Evolutionary conservation across 2,797 vertebrate species (phyloP).

Genomic region (Neosilurus hyrtlii): DNA sequence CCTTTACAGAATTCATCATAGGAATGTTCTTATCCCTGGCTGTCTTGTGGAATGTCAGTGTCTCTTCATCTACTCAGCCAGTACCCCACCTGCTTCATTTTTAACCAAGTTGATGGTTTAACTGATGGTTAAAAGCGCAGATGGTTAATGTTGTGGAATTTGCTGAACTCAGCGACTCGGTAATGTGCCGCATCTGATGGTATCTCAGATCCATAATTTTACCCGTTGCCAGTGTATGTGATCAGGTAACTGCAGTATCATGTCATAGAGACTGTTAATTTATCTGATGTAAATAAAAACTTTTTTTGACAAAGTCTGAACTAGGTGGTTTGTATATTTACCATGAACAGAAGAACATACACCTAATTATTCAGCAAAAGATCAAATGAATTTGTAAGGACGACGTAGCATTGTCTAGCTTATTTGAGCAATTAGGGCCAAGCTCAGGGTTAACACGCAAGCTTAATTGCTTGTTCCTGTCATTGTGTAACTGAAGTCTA

Average conservation of each 20-base stretch:
- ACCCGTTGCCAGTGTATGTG: constrained; percentile 46
- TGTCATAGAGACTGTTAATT: constrained; percentile 42
- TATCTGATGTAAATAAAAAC: constrained; percentile 55
- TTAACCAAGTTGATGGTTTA: constrained; percentile 53
- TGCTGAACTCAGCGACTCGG: constrained; percentile 58
- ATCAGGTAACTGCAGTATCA: constrained; percentile 34
- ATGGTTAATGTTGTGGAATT: constrained; percentile 53
- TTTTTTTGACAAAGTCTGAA: constrained; percentile 39
- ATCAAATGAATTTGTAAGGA: constrained; percentile 55
- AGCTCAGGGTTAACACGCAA: constrained; percentile 2
- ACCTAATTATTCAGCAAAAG: constrained; percentile 32
- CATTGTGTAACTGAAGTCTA: constrained; percentile 28
- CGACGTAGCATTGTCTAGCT: constrained; percentile 56
- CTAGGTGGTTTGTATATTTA: constrained; percentile 31
- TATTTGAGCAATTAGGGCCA: constrained; percentile 43
- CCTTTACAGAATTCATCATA: constrained; percentile 58
- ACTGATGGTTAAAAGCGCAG: constrained; percentile 63
- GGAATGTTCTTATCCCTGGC: constrained; percentile 54
- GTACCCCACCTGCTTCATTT: constrained; percentile 57
- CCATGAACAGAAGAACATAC: neutral
- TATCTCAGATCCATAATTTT: constrained; percentile 32
- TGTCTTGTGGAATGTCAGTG: constrained; percentile 45
- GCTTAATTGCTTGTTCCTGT: neutral
- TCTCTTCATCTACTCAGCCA: constrained; percentile 53
- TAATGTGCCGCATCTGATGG: constrained; percentile 57